Evolutionary conservation across 2,888 invertebrate genomes (phyloP), one percentile per base, ranked within the genome.

Genomic region (Epirrita christyi): DNA sequence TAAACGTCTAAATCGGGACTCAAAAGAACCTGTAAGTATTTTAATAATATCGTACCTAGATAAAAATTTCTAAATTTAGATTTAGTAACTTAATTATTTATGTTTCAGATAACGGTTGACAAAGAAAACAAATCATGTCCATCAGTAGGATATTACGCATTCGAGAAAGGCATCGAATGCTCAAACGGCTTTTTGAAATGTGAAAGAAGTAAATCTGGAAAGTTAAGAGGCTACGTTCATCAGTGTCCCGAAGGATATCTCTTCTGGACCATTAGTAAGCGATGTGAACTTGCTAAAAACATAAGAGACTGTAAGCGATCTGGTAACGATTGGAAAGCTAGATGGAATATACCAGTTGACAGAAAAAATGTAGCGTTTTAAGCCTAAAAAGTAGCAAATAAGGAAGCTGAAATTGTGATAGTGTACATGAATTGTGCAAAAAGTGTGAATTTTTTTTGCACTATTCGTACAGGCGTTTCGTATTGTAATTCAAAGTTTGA

Each of bases 191-290:
- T 96, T 77, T 89, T 96, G 46, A 96, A 95, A 83, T 97, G 97
- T 79, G 88, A 90, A 70, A 88, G 83, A 67, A 63, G 74, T 9
- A 87, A 88, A 63, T 76, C 86, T 1, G 92, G 88, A 43, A 92
- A 85, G 50, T 78, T 96, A 67, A 92, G 94, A 80, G 97, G 96
- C 11, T 94, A 94, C 70, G 88, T 97, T 10, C 95, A 95, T 79
- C 95, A 95, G 72, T 97, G 97, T 83, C 97, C 97, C 0, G 89
- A 94, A 70, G 94, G 95, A 41, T 96, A 94, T 70, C 93, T 95
- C 4, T 97, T 95, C 78, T 97, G 96, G 96, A 93, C 95, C 41
- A 93, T 96, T 3, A 96, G 96, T 69, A 94, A 95, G 81, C 93
- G 95, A 73, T 97, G 97, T 77, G 97, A 97, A 83, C 93, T 93